Evolutionary conservation across 2,113 vertebrate species (phyloP), one percentile per base, ranked within the genome.

Genomic region (Candoia aspera): DNA sequence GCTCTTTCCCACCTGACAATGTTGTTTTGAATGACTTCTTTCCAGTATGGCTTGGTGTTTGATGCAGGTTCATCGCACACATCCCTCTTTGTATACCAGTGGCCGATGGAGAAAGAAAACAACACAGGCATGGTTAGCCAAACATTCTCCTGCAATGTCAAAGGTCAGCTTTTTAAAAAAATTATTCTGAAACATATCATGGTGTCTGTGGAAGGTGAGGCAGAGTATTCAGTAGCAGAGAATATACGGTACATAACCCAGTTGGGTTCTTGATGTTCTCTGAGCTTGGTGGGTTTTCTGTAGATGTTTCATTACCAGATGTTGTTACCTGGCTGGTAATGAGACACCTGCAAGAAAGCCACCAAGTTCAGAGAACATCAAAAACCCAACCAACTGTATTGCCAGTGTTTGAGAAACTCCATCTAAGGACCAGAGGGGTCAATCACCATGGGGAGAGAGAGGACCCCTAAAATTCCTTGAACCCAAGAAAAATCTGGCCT

Each of bases 51-150:
- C 91, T 97, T 99, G 57, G 98, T 99, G 89, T 95, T 99, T 94
- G 98, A 99, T 21, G 98, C 98, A 0, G 98, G 98, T 84, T 99
- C 98, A 0, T 98, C 98, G 0, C 98, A 99, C 97, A 98, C 98
- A 0, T 95, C 98, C 21, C 95, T 99, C 92, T 99, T 97, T 60
- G 94, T 99, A 62, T 99, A 99, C 86, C 97, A 98, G 94, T 99
- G 98, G 98, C 98, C 98, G 0, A 97, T 97, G 10, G 97, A 98
- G 96, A 99, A 99, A 93, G 96, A 98, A 73, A 99, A 99, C 0
- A 64, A 97, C 92, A 99, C 98, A 0, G 98, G 98, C 0, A 96
- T 99, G 62, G 98, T 99, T 93, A 98, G 97, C 73, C 98, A 99
- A 96, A 98, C 97, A 92, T 94, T 94, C 19, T 97, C 98, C 95